Percentiles rank a stretch among this genome's conserved stretches.
phyloP scores from a whole-genome alignment of 37 sponge, comb jelly and placozoan species.

The Tethya wilhelma region DNA sequence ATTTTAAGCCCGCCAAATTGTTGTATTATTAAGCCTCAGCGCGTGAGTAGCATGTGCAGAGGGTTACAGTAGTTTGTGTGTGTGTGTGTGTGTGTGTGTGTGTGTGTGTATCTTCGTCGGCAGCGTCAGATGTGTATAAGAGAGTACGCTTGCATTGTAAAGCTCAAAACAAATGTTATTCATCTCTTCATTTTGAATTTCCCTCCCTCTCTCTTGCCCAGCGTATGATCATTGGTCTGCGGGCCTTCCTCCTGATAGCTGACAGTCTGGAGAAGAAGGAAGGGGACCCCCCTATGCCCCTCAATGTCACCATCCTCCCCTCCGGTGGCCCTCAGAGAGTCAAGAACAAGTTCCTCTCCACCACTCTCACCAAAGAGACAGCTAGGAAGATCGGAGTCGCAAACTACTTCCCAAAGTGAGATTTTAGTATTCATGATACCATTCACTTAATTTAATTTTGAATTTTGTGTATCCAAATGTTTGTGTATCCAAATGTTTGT shows the following conservation, averaged over 20 bases:
- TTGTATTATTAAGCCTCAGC: too few relatives aligned
- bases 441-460: background rate
- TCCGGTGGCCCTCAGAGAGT: slow-evolving; percentile 72
- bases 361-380: slow-evolving; percentile 87
- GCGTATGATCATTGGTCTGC: slow-evolving; percentile 92
- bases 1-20: too few relatives aligned
- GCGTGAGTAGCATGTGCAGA: too few relatives aligned
- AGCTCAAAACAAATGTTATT: background rate
- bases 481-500: background rate
- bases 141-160: too few relatives aligned
- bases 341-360: slow-evolving; percentile 81
- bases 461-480: too few relatives aligned
- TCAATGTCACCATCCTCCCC: slow-evolving; percentile 69
- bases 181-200: background rate
- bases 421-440: background rate
- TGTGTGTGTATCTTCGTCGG: too few relatives aligned
- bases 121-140: too few relatives aligned
- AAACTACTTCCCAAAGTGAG: slow-evolving; percentile 75
- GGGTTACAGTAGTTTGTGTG: too few relatives aligned
- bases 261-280: slow-evolving; percentile 91
- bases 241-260: slow-evolving; percentile 94
- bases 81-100: too few relatives aligned
- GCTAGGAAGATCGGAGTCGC: slow-evolving; percentile 90
- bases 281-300: slow-evolving; percentile 94
- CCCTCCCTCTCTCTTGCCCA: too few relatives aligned